A percentile compares a stretch with the other conserved stretches of the same genome.
phyloP scores from a whole-genome alignment of 53 echinoderm and acorn worm species.

The Zoroaster sp. region DNA sequence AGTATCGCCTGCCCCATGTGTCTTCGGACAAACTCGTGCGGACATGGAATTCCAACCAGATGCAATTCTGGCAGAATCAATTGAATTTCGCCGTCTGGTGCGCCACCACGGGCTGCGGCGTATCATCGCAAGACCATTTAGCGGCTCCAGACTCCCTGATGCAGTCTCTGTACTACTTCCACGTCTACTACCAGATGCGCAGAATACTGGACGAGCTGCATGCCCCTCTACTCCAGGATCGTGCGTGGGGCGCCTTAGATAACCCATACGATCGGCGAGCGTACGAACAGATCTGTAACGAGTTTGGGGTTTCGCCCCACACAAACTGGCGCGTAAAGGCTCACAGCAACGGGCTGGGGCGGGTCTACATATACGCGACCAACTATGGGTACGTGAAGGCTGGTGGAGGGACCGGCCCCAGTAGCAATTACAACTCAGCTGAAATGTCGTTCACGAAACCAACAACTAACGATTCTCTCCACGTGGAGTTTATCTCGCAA shows the following conservation, averaged over 20 bases:
- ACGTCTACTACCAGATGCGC: constrained; percentile 31
- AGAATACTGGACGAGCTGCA: no score
- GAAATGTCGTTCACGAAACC: not conserved
- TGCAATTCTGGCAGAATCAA: constrained; percentile 50
- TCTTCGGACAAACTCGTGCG: not conserved
- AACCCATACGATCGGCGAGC: no score
- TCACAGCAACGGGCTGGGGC: no score
- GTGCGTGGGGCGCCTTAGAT: no score
- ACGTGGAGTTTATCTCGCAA: constrained; percentile 11
- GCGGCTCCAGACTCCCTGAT: not conserved
- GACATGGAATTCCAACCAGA: constrained; percentile 28
- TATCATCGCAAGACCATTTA: constrained; percentile 29
- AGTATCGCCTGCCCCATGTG: not conserved
- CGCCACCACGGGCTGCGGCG: constrained; percentile 42
- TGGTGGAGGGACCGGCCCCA: constrained; percentile 1
- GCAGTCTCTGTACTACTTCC: constrained; percentile 8
- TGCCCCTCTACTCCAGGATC: no score
- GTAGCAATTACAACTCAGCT: not conserved
- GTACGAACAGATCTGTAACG: no score
- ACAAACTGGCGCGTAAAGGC: no score
- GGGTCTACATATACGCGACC: no score
- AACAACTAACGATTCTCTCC: not conserved
- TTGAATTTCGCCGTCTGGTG: constrained; percentile 60
- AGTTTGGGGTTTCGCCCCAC: no score
- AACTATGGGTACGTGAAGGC: no score